Percentiles rank a stretch among this genome's conserved stretches.
Evolutionary conservation across 2,888 invertebrate genomes (phyloP).

Genomic region (Congeria kusceri): DNA sequence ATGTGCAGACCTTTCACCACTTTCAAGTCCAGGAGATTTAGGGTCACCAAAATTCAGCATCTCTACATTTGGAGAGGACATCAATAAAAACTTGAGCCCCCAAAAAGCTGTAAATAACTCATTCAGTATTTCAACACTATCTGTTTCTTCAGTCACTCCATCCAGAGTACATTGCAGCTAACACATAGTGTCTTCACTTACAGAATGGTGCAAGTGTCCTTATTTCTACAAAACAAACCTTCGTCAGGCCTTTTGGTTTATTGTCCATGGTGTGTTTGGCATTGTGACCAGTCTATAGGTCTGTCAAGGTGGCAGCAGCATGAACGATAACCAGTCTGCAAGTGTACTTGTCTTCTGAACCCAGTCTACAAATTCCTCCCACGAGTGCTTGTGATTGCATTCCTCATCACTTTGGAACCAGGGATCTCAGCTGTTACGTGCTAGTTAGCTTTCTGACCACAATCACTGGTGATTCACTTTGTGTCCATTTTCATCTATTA

Average conservation of each 20-base stretch:
- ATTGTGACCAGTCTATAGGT: too few relatives aligned
- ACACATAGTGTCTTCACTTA: constrained; percentile 4
- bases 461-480: too few relatives aligned
- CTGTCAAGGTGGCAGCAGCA: too few relatives aligned
- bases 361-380: constrained; percentile 24
- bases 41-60: constrained; percentile 50
- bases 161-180: constrained; percentile 57
- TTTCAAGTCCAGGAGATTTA: constrained; percentile 52
- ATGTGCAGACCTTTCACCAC: constrained; percentile 44
- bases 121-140: constrained; percentile 63
- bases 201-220: constrained; percentile 1
- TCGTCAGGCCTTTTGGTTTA: too few relatives aligned
- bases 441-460: too few relatives aligned
- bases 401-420: constrained; percentile 66
- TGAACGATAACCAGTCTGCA: too few relatives aligned
- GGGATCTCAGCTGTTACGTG: constrained; percentile 57
- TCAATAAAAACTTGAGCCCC: constrained; percentile 57
- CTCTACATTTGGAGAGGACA: constrained; percentile 57
- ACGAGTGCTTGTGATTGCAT: constrained; percentile 43
- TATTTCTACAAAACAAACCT: not conserved
- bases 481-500: too few relatives aligned
- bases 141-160: constrained; percentile 64
- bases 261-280: too few relatives aligned
- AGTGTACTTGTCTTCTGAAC: not conserved
- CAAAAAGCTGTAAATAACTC: constrained; percentile 53